These are phyloP conservation scores for Microctenopoma lineatum DNA, from an alignment of 2,797 vertebrate genomes.

Conservation along the genomic window DNA sequence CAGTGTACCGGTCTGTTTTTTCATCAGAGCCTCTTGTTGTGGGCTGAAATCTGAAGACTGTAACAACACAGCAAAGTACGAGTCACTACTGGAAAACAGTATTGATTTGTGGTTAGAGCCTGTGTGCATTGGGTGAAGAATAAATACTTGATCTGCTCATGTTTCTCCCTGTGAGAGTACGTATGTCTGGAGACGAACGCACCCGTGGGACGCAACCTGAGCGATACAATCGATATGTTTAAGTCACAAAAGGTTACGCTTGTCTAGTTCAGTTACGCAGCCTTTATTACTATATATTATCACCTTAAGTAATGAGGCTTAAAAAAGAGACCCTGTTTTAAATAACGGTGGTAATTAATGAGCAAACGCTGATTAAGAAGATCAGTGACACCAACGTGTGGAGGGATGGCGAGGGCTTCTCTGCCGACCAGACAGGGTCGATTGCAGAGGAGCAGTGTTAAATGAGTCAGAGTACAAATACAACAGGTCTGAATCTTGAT, in stretches of 20 bases:
- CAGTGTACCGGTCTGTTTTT: constrained; percentile 89
- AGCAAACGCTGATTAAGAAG: constrained; percentile 60
- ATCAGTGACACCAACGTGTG: constrained; percentile 26
- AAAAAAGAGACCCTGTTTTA: constrained; percentile 55
- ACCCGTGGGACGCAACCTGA: constrained; percentile 73
- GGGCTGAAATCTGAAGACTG: constrained; percentile 85
- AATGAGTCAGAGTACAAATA: constrained; percentile 36
- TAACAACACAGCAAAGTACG: constrained; percentile 43
- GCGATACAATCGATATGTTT: constrained; percentile 66
- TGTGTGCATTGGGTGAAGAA: constrained; percentile 32
- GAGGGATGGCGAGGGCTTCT: background rate
- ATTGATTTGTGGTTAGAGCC: constrained; percentile 46
- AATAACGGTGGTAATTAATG: constrained; percentile 57
- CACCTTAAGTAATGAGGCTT: constrained; percentile 51
- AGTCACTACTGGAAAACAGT: constrained; percentile 30
- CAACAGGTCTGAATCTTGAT: constrained; percentile 64
- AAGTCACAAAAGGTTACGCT: constrained; percentile 61
- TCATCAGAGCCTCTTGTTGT: constrained; percentile 88
- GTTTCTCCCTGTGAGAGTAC: constrained; percentile 48
- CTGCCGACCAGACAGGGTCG: constrained; percentile 17
- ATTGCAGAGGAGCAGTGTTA: constrained; percentile 25
- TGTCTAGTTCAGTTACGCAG: constrained; percentile 51
- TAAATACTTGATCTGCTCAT: constrained; percentile 53
- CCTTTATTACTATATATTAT: constrained; percentile 13
- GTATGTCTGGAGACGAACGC: constrained; percentile 38